Percentiles rank a stretch among this genome's conserved stretches.
Evolutionary conservation across 1,140 invertebrate genomes (phyloP).

Genomic region (Drosophila ficusphila): DNA sequence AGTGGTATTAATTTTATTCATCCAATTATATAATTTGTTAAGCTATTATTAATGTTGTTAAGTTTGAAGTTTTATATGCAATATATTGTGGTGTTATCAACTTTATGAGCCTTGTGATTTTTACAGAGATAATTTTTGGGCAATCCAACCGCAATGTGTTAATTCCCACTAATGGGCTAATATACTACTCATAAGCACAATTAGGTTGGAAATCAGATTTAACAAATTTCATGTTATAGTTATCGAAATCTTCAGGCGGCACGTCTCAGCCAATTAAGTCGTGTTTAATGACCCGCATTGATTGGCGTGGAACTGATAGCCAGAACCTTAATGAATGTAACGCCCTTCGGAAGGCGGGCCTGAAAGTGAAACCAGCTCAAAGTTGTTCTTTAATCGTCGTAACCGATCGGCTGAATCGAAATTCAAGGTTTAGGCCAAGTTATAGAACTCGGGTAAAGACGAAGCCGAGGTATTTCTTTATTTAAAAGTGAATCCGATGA

Average conservation of each 20-base stretch:
- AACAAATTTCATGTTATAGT: constrained; percentile 39
- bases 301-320: constrained; percentile 7
- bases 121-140: constrained; percentile 5
- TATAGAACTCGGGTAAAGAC: constrained; percentile 8
- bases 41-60: not conserved
- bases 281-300: constrained; percentile 50
- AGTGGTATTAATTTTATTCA: too few relatives aligned
- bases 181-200: constrained; percentile 16
- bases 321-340: constrained; percentile 55
- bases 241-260: constrained; percentile 26
- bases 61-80: not conserved
- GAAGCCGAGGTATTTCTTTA: not conserved
- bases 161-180: constrained; percentile 51
- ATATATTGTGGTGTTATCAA: not conserved
- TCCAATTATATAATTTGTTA: not conserved
- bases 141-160: constrained; percentile 5
- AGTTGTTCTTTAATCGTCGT: constrained; percentile 38
- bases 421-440: constrained; percentile 17
- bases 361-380: constrained; percentile 24
- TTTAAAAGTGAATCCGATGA: not conserved
- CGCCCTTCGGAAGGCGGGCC: constrained; percentile 49
- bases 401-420: constrained; percentile 6
- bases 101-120: constrained; percentile 14
- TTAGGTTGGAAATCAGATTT: constrained; percentile 32
- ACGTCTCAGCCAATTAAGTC: constrained; percentile 34